Conservation (phyloP, 2,888 invertebrate genomes). For the Parochlus steinenii region DNA sequence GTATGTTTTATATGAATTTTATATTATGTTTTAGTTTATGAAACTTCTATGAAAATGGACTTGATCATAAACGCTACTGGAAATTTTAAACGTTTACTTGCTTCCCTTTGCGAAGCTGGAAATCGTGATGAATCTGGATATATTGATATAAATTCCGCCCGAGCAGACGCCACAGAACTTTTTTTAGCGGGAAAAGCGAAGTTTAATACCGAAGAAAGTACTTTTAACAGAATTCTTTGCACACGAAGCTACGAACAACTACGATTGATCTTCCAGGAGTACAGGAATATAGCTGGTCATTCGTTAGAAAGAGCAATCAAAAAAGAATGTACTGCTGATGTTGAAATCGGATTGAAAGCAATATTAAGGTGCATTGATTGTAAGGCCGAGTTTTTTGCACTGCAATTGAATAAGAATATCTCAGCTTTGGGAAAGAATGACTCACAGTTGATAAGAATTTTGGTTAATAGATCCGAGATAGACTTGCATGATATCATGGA, state of each 20-base stretch:
- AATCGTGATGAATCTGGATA: constrained; percentile 48
- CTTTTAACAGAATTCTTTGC: constrained; percentile 69
- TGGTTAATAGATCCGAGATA: constrained; percentile 68
- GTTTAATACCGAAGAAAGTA: constrained; percentile 72
- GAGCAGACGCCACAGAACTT: constrained; percentile 56
- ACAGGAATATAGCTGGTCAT: constrained; percentile 36
- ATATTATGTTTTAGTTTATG: too few relatives aligned
- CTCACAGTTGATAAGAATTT: constrained; percentile 65
- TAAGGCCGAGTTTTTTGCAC: constrained; percentile 70
- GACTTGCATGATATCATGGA: constrained; percentile 73
- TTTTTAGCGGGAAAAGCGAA: constrained; percentile 51
- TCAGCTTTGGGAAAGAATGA: constrained; percentile 83
- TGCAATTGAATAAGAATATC: constrained; percentile 73
- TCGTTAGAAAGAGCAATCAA: constrained; percentile 35
- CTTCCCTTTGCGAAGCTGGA: constrained; percentile 64
- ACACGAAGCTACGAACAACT: constrained; percentile 54
- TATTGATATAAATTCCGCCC: constrained; percentile 53
- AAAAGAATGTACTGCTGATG: constrained; percentile 28
- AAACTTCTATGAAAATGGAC: constrained; percentile 63
- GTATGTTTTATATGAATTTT: too few relatives aligned
- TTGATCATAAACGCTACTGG: constrained; percentile 80
- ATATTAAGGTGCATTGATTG: constrained; percentile 67
- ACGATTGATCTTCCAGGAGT: constrained; percentile 17
- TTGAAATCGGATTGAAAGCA: constrained; percentile 60
- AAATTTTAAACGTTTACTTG: constrained; percentile 75